A percentile compares a stretch with the other conserved stretches of the same genome.
phyloP scores from a whole-genome alignment of 2,113 vertebrate genomes.

The Sinocyclocheilus anophthalmus region DNA sequence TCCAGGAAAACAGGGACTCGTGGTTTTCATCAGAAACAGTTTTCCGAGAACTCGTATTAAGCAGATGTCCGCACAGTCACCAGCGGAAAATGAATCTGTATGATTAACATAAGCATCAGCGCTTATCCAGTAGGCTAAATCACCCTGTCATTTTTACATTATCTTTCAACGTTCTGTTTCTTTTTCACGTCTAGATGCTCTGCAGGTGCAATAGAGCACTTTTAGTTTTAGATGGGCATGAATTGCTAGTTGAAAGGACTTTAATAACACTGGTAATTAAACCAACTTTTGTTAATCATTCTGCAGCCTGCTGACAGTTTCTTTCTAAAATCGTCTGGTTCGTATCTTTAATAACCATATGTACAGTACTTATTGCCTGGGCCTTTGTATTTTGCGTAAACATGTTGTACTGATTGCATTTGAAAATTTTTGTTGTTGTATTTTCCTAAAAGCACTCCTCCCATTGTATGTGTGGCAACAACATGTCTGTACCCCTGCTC shows the following conservation, averaged over 20 bases:
- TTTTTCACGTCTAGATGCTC: not conserved
- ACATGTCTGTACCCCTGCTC: constrained; percentile 99
- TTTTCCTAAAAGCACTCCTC: constrained; percentile 68
- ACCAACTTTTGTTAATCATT: constrained; percentile 42
- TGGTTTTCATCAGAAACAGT: constrained; percentile 17
- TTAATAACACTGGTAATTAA: constrained; percentile 3
- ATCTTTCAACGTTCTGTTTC: not conserved
- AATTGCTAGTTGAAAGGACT: constrained; percentile 22
- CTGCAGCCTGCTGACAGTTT: constrained; percentile 43
- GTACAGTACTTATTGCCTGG: not conserved
- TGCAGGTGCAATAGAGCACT: not conserved
- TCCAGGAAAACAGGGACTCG: not conserved
- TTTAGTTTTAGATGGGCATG: not conserved
- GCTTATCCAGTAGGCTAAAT: not conserved
- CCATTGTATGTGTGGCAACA: constrained; percentile 99
- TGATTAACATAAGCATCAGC: not conserved
- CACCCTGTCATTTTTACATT: not conserved
- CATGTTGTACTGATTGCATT: not conserved
- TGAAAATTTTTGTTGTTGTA: constrained; percentile 6
- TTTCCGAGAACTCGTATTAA: constrained; percentile 3
- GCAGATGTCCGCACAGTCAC: not conserved
- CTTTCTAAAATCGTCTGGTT: constrained; percentile 32
- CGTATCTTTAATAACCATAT: constrained; percentile 14
- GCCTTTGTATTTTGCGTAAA: not conserved
- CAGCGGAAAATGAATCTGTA: not conserved